Conservation (phyloP, 2,113 vertebrate species). For the Pristiophorus japonicus region DNA sequence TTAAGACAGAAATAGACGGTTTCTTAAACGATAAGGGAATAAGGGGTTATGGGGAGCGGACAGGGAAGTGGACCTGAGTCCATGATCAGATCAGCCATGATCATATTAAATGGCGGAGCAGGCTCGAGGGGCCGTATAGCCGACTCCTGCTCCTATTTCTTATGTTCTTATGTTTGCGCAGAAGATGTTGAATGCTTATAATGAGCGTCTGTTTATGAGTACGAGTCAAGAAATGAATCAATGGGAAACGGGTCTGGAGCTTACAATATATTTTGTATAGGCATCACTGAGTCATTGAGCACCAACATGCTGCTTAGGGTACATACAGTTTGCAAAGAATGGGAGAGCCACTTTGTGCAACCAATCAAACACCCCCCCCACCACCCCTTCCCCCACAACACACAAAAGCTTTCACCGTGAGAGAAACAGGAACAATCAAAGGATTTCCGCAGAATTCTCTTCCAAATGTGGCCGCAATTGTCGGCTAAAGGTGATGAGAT, state of each 20-base stretch:
- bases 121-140: no score
- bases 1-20: no score
- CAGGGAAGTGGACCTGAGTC: no score
- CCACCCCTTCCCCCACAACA: neutral
- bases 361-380: neutral
- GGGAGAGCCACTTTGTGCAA: neutral
- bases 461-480: neutral
- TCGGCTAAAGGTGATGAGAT: neutral
- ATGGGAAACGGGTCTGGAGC: neutral
- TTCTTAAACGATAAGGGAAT: no score
- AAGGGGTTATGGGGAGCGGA: no score
- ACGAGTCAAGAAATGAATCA: neutral
- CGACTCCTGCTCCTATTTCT: no score
- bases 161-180: no score
- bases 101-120: no score
- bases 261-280: constrained; percentile 17
- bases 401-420: neutral
- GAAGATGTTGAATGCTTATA: neutral
- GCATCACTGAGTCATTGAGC: neutral
- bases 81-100: no score
- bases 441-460: neutral
- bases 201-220: neutral
- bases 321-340: constrained; percentile 23
- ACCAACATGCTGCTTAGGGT: constrained; percentile 29
- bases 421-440: neutral